Percentiles rank a stretch among this genome's conserved stretches.
These are phyloP conservation scores for Stenolophus ochropezus DNA, from an alignment of 2,888 invertebrate species.

Conservation along the genomic window DNA sequence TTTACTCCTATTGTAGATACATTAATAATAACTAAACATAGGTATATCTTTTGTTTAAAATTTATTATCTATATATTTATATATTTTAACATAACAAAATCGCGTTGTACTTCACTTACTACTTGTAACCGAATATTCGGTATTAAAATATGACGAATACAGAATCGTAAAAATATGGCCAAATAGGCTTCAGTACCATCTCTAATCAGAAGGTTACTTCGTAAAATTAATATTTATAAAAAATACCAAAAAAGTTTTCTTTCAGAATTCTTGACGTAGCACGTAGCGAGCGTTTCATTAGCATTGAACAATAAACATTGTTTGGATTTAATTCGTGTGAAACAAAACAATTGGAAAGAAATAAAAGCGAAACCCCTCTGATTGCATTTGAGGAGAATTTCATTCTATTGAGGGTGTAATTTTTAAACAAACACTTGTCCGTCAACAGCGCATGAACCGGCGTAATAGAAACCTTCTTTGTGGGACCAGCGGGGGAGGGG, in stretches of 20 bases:
- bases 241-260: background rate
- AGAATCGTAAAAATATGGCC: no score
- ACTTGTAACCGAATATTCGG: no score
- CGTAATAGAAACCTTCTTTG: conserved; percentile 19
- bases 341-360: background rate
- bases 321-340: background rate
- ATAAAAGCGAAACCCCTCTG: background rate
- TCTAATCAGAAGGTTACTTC: no score
- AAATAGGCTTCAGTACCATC: no score
- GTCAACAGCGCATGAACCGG: background rate
- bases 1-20: no score
- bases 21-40: no score
- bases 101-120: no score
- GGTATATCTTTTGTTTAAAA: no score
- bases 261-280: background rate
- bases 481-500: background rate
- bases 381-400: background rate
- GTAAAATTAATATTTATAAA: no score
- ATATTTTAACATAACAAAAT: no score
- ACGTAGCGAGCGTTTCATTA: background rate
- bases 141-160: no score
- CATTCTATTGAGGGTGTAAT: conserved; percentile 9
- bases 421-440: conserved; percentile 24
- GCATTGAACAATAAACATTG: background rate
- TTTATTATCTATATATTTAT: no score